These are phyloP conservation scores for Xenentodon cancila DNA, from an alignment of 2,797 vertebrate genomes.

Conservation along the genomic window DNA sequence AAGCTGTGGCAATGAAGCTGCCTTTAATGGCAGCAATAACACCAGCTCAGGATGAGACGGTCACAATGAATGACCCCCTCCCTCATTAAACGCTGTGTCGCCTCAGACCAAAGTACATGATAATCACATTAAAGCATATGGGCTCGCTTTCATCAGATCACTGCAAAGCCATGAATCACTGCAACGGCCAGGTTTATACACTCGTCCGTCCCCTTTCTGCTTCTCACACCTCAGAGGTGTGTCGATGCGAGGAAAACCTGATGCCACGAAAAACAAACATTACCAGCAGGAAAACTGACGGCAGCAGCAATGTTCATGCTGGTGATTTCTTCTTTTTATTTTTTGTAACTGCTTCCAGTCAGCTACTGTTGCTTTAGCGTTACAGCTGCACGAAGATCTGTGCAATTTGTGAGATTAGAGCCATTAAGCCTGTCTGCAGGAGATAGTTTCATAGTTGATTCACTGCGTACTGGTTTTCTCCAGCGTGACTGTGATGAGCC, in stretches of 20 bases:
- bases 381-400: not conserved
- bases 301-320: not conserved
- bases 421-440: too few relatives aligned
- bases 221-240: conserved; percentile 19
- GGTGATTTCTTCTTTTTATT: not conserved
- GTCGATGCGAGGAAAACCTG: not conserved
- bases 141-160: conserved; percentile 51
- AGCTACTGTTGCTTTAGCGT: not conserved
- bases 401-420: not conserved
- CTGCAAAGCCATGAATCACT: conserved; percentile 32
- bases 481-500: too few relatives aligned
- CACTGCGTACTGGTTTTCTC: conserved; percentile 5
- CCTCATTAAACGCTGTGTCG: conserved; percentile 67
- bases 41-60: conserved; percentile 48
- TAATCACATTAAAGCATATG: conserved; percentile 65
- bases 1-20: conserved; percentile 43
- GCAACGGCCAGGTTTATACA: conserved; percentile 12
- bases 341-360: not conserved
- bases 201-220: not conserved
- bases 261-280: conserved; percentile 10
- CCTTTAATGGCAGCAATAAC: conserved; percentile 64
- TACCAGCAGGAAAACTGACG: not conserved
- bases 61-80: conserved; percentile 62
- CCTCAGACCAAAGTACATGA: conserved; percentile 61
- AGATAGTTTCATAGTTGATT: not conserved